These are phyloP conservation scores for Luscinia megarhynchos DNA, from an alignment of 2,797 vertebrate genomes.

Conservation along the genomic window DNA sequence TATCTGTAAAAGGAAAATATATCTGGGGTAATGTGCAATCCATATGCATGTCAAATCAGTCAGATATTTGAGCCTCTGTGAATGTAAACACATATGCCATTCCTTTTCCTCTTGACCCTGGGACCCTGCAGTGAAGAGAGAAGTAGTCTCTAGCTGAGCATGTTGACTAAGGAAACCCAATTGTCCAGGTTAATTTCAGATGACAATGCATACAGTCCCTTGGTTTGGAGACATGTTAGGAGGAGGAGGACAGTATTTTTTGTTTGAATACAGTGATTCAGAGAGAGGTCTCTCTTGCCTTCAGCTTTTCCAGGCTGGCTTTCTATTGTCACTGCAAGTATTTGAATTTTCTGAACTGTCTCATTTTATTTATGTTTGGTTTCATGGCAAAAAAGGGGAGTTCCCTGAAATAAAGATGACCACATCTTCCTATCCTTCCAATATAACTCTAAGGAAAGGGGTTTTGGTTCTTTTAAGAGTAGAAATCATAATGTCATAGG, in stretches of 20 bases:
- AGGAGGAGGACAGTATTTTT: not conserved
- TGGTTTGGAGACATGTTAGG: not conserved
- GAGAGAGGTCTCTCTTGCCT: not conserved
- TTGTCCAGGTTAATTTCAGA: not conserved
- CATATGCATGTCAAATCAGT: slow-evolving; percentile 34
- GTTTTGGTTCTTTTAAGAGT: not conserved
- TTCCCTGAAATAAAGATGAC: not conserved
- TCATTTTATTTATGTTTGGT: not conserved
- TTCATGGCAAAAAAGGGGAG: not conserved
- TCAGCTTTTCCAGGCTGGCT: not conserved
- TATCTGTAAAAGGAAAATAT: not conserved
- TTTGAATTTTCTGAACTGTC: not conserved
- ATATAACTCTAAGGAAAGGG: not conserved
- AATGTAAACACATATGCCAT: not conserved
- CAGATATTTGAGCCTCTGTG: slow-evolving; percentile 28
- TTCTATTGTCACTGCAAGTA: not conserved
- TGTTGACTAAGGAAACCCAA: not conserved
- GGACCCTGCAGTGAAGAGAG: not conserved
- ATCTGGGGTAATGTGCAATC: not conserved
- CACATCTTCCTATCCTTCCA: not conserved
- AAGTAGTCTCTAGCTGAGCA: not conserved
- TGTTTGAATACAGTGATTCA: not conserved
- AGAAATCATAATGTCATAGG: not conserved
- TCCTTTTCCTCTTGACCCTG: not conserved
- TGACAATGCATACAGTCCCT: not conserved